Percentiles rank a stretch among this genome's conserved stretches.
phyloP scores from a whole-genome alignment of 2,888 invertebrate species.

The Girardia tigrina region DNA sequence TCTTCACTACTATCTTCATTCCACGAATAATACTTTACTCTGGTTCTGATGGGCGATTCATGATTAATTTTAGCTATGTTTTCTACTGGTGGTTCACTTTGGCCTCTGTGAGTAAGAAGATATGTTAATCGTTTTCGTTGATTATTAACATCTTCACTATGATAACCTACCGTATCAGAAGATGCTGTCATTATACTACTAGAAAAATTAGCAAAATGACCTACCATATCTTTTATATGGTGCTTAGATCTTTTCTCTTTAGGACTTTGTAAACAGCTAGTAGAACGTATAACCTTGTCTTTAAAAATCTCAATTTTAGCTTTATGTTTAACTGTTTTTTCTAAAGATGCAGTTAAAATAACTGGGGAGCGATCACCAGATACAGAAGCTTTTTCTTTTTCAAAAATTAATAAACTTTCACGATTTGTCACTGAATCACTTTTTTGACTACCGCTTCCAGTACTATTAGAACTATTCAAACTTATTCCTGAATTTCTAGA shows the following conservation, averaged over 20 bases:
- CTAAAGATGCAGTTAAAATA: background rate
- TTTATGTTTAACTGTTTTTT: background rate
- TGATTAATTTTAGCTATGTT: background rate
- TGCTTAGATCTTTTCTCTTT: background rate
- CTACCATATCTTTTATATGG: background rate
- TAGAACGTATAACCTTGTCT: background rate
- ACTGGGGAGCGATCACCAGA: constrained; percentile 4
- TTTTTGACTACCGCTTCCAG: background rate
- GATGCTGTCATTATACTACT: background rate
- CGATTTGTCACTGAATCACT: background rate
- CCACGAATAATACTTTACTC: constrained; percentile 1
- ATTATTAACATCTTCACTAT: background rate
- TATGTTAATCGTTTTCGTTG: background rate
- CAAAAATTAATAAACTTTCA: background rate
- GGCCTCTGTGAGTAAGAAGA: background rate
- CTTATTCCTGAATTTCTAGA: background rate
- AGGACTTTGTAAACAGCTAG: background rate
- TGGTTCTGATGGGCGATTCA: background rate
- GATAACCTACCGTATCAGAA: background rate
- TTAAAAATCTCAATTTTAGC: constrained; percentile 16
- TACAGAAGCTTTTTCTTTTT: background rate
- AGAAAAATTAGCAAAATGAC: constrained; percentile 1
- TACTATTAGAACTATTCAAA: constrained; percentile 6
- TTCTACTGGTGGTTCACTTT: background rate
- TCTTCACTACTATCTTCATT: background rate